A percentile compares a stretch with the other conserved stretches of the same genome.
Evolutionary conservation across 2,797 vertebrate species (phyloP).

Genomic region (Macropus fuliginosus): DNA sequence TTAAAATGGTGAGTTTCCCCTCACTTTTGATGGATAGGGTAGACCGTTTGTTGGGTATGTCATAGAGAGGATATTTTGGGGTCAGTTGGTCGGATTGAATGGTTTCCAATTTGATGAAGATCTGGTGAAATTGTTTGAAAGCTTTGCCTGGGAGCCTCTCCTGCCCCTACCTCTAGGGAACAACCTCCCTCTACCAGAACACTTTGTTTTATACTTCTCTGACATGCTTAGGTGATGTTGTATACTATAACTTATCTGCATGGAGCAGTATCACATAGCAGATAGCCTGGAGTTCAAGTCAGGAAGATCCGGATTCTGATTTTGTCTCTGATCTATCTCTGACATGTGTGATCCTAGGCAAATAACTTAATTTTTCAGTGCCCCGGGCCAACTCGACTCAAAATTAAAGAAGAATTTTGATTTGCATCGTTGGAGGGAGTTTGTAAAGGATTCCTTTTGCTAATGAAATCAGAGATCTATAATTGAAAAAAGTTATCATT

Average conservation of each 20-base stretch:
- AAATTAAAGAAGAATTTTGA: not conserved
- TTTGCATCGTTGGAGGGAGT: not conserved
- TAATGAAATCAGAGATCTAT: not conserved
- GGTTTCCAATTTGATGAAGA: not conserved
- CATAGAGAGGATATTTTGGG: not conserved
- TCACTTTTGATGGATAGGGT: not conserved
- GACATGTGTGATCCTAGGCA: not conserved
- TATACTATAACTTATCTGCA: not conserved
- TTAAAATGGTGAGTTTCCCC: not conserved
- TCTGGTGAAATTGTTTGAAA: not conserved
- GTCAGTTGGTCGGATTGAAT: not conserved
- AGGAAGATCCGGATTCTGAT: not conserved
- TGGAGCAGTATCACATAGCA: not conserved
- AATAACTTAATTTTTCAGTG: not conserved
- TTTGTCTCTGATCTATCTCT: not conserved
- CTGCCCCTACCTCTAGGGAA: not conserved
- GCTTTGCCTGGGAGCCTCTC: not conserved
- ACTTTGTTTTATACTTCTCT: not conserved
- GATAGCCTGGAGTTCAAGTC: not conserved
- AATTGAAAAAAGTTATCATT: not conserved
- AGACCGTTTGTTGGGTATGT: not conserved
- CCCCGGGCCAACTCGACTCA: not conserved
- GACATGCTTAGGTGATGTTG: not conserved
- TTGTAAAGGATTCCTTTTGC: not conserved
- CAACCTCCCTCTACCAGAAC: not conserved